Conservation (phyloP, 2,888 invertebrate species). For the Parasteatoda lunata region DNA sequence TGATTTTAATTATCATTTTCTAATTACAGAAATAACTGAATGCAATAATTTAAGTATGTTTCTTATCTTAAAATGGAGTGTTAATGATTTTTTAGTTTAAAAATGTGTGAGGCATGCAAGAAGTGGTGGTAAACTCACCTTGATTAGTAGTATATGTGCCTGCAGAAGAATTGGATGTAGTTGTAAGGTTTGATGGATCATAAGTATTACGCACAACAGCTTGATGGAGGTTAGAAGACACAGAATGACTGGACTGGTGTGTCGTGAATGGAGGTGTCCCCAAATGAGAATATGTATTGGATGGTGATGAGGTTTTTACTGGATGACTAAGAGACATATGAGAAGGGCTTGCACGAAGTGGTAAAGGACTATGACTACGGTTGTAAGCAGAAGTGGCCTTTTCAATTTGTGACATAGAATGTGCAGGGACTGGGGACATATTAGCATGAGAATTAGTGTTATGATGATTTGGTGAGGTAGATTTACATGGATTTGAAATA, state of each 20-base stretch:
- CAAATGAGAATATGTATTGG: slow-evolving; percentile 57
- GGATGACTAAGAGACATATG: slow-evolving; percentile 44
- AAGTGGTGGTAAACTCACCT: slow-evolving; percentile 43
- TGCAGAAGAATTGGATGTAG: slow-evolving; percentile 41
- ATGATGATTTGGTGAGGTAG: slow-evolving; percentile 65
- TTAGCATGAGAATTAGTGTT: slow-evolving; percentile 55
- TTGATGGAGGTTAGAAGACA: slow-evolving; percentile 52
- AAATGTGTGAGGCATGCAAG: not conserved
- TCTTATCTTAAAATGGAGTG: no score
- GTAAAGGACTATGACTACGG: slow-evolving; percentile 64
- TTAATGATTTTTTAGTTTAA: not conserved
- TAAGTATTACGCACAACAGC: slow-evolving; percentile 47
- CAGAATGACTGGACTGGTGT: slow-evolving; percentile 65
- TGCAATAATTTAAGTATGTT: not conserved
- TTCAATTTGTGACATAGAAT: slow-evolving; percentile 61
- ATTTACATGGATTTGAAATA: slow-evolving; percentile 60
- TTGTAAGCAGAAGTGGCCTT: slow-evolving; percentile 51
- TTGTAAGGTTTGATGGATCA: slow-evolving; percentile 49
- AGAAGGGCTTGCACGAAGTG: slow-evolving; percentile 59
- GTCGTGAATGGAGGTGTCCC: slow-evolving; percentile 54
- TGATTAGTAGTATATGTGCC: slow-evolving; percentile 40
- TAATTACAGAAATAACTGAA: not conserved
- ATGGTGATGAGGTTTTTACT: slow-evolving; percentile 59
- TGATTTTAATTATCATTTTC: not conserved
- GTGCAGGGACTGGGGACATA: slow-evolving; percentile 60